phyloP scores from a whole-genome alignment of 1,140 invertebrate species.

The Thaumetopoea pityocampa region DNA sequence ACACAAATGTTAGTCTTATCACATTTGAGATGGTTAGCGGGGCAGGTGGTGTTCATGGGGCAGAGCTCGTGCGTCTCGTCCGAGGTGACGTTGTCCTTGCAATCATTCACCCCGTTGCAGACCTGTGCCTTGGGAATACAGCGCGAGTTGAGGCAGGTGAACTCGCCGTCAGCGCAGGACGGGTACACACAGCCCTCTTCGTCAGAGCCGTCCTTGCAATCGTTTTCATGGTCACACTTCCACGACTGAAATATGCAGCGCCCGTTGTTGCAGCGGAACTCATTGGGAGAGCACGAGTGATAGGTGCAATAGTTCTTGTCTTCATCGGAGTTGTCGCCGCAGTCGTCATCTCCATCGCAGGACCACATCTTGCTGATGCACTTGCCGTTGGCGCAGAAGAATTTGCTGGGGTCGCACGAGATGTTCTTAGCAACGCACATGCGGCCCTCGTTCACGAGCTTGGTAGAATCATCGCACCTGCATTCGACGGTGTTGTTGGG shows the following conservation, averaged over 20 bases:
- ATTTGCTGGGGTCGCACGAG: slow-evolving; percentile 92
- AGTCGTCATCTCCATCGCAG: slow-evolving; percentile 97
- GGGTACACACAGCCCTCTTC: slow-evolving; percentile 95
- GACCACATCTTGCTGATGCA: slow-evolving; percentile 97
- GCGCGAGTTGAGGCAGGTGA: slow-evolving; percentile 93
- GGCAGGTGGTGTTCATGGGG: slow-evolving; percentile 90
- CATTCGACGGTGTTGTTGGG: slow-evolving; percentile 90
- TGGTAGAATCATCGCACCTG: slow-evolving; percentile 89
- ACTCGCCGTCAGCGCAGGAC: slow-evolving; percentile 92
- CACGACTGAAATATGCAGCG: slow-evolving; percentile 96
- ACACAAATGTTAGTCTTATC: slow-evolving; percentile 96
- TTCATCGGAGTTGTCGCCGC: slow-evolving; percentile 96
- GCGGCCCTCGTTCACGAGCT: slow-evolving; percentile 93
- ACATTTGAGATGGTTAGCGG: slow-evolving; percentile 91
- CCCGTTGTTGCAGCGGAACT: slow-evolving; percentile 96
- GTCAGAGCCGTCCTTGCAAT: slow-evolving; percentile 95
- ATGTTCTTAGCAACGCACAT: slow-evolving; percentile 94
- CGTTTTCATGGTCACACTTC: slow-evolving; percentile 97
- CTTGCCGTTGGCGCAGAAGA: slow-evolving; percentile 95
- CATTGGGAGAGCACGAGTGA: slow-evolving; percentile 93
- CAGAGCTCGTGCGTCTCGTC: slow-evolving; percentile 93
- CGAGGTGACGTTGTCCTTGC: slow-evolving; percentile 93
- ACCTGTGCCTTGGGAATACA: slow-evolving; percentile 92
- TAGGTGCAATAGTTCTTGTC: slow-evolving; percentile 94
- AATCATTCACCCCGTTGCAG: slow-evolving; percentile 96